A percentile compares a stretch with the other conserved stretches of the same genome.
Conservation (phyloP, 2,888 invertebrate species). For the Pimpla rufipes region DNA sequence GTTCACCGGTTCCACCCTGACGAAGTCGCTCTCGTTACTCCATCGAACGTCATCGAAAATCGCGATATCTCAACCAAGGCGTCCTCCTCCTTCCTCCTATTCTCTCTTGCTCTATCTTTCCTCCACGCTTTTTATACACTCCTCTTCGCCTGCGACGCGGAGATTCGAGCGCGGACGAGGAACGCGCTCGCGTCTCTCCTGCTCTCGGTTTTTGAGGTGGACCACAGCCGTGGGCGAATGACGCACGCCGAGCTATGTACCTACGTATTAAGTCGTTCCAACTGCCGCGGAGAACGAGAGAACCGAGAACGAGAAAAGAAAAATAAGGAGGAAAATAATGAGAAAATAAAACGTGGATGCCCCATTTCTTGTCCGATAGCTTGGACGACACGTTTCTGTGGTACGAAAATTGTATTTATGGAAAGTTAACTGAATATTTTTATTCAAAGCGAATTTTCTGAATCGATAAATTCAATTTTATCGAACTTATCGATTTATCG, state of each 20-base stretch:
- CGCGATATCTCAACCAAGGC: constrained; percentile 42
- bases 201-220: constrained; percentile 36
- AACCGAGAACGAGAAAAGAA: no score
- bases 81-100: background rate
- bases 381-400: no score
- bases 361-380: no score
- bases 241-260: constrained; percentile 37
- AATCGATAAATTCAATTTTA: no score
- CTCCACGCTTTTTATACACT: background rate
- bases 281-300: background rate
- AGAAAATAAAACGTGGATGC: no score
- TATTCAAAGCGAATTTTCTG: no score
- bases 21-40: constrained; percentile 48
- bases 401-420: no score
- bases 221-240: constrained; percentile 49
- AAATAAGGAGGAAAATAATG: background rate
- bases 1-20: constrained; percentile 24
- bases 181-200: constrained; percentile 5
- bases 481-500: no score
- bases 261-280: constrained; percentile 19
- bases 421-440: no score
- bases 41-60: constrained; percentile 48
- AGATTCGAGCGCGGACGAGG: constrained; percentile 1
- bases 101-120: background rate
- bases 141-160: background rate